Conservation (phyloP, 2,113 vertebrate species). For the Aptenodytes forsteri region DNA sequence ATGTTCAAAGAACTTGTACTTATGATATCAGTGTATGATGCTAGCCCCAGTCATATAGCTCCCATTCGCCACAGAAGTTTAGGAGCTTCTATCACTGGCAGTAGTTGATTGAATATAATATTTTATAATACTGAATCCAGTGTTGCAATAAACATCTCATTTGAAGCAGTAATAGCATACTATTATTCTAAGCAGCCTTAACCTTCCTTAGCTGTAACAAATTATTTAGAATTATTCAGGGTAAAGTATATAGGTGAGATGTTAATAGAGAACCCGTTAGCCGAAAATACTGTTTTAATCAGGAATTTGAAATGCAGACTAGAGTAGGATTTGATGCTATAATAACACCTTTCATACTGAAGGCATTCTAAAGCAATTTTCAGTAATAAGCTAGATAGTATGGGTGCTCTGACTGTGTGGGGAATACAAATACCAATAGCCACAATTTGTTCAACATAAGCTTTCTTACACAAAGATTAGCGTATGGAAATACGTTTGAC, state of each 20-base stretch:
- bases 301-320: conserved; percentile 39
- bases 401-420: neutral
- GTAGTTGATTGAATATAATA: neutral
- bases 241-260: conserved; percentile 39
- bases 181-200: conserved; percentile 18
- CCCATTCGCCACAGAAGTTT: neutral
- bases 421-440: conserved; percentile 36
- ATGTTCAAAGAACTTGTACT: neutral
- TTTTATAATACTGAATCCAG: neutral
- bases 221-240: conserved; percentile 6
- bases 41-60: neutral
- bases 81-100: neutral
- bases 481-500: neutral
- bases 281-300: conserved; percentile 38
- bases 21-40: neutral
- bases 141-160: neutral
- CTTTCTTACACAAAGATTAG: neutral
- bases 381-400: conserved; percentile 12
- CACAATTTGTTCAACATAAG: neutral
- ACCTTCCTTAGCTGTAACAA: conserved; percentile 7
- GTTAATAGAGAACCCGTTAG: conserved; percentile 23
- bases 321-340: conserved; percentile 27
- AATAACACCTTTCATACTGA: conserved; percentile 46
- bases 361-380: conserved; percentile 45
- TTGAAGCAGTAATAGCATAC: neutral